Evolutionary conservation across 1,140 invertebrate species (phyloP).

Genomic region (Gryllus bimaculatus): DNA sequence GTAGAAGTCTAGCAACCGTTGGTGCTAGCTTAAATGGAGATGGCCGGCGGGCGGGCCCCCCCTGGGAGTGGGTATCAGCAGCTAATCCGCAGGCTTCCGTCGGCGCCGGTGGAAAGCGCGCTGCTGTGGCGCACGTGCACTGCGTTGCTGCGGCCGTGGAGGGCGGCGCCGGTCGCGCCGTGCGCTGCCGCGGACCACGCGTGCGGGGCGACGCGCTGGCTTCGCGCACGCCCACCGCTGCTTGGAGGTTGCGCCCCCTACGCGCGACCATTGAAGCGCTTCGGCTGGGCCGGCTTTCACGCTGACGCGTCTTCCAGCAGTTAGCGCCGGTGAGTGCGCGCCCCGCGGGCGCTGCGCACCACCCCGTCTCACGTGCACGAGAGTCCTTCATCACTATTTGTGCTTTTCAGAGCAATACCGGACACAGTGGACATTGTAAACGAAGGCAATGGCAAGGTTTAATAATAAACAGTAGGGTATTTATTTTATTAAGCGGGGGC

Average conservation of each 20-base stretch:
- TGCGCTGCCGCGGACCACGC: conserved; percentile 13
- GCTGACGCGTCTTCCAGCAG: conserved; percentile 20
- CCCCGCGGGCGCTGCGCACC: too few relatives aligned
- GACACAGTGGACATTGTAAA: too few relatives aligned
- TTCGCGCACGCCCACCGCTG: conserved; percentile 20
- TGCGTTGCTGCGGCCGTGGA: conserved; percentile 14
- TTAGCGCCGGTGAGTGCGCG: conserved; percentile 17
- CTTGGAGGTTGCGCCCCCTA: conserved; percentile 22
- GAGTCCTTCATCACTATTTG: too few relatives aligned
- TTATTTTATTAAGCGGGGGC: too few relatives aligned
- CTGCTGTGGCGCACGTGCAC: conserved; percentile 1
- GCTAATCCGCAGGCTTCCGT: neutral
- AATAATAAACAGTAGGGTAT: too few relatives aligned
- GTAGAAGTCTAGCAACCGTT: too few relatives aligned
- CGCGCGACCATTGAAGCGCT: conserved; percentile 20
- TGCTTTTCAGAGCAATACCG: too few relatives aligned
- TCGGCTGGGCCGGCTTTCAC: conserved; percentile 21
- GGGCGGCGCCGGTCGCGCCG: neutral
- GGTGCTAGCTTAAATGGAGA: too few relatives aligned
- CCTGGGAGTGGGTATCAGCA: too few relatives aligned
- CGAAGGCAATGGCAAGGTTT: too few relatives aligned
- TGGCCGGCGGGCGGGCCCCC: too few relatives aligned
- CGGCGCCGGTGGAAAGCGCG: neutral
- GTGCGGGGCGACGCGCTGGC: conserved; percentile 14
- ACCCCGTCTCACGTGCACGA: too few relatives aligned